A percentile compares a stretch with the other conserved stretches of the same genome.
phyloP scores from a whole-genome alignment of 2,113 vertebrate species.

The Saguinus imperator region DNA sequence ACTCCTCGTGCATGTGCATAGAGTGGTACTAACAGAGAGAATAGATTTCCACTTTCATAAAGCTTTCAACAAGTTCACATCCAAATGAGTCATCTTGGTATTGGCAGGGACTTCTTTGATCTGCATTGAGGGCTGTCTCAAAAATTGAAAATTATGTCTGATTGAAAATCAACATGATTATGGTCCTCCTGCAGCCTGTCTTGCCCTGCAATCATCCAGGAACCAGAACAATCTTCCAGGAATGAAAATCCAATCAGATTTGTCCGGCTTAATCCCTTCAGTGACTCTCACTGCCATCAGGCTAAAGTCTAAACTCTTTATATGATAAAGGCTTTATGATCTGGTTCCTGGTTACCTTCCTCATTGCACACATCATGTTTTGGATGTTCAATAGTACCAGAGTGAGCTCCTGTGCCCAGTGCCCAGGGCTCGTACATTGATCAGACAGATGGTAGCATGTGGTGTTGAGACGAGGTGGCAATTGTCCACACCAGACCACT shows the following conservation, averaged over 20 bases:
- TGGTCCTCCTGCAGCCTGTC: background rate
- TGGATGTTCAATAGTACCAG: background rate
- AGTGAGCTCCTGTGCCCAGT: background rate
- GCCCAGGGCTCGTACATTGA: background rate
- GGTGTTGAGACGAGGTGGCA: slow-evolving; percentile 24
- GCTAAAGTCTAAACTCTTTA: background rate
- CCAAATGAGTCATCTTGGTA: slow-evolving; percentile 46
- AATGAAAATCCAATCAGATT: background rate
- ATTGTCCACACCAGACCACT: slow-evolving; percentile 20
- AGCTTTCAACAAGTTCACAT: slow-evolving; percentile 52
- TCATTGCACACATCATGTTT: background rate
- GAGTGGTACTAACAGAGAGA: slow-evolving; percentile 20
- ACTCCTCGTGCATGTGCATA: background rate
- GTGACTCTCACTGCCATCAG: background rate
- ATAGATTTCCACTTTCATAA: slow-evolving; percentile 44
- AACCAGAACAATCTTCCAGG: background rate
- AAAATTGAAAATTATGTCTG: slow-evolving; percentile 8
- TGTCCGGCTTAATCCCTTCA: background rate
- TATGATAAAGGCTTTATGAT: background rate
- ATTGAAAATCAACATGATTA: slow-evolving; percentile 9
- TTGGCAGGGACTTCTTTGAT: slow-evolving; percentile 30
- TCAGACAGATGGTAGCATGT: slow-evolving; percentile 9
- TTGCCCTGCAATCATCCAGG: background rate
- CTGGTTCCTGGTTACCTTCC: background rate
- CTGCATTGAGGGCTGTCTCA: slow-evolving; percentile 11